Base-by-base conservation (phyloP, 1,140 invertebrate genomes). In the Diabrotica virgifera region DNA sequence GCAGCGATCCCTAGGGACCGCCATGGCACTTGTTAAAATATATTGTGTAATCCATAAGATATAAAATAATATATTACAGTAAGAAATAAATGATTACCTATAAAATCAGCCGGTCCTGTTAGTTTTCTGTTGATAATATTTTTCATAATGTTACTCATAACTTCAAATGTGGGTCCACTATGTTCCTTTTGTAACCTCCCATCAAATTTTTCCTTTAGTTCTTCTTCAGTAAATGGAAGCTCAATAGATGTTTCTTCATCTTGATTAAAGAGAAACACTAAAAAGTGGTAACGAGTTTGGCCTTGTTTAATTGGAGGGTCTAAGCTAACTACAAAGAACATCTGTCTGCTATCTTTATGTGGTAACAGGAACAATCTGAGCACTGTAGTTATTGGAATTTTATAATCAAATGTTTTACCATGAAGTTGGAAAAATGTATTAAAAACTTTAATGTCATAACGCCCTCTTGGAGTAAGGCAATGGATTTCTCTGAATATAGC, bases 371-470 rank as follows among this genome's bases (percentile, higher is more conserved):
- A 99, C 6, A 99, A 79, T 24, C 98, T 86, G 7, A 97, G 82
- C 10, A 99, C 95, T 0, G 96, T 97, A 2, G 93, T 93, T 86
- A 97, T 93, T 0, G 97, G 95, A 72, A 99, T 98, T 82, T 99
- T 99, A 82, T 99, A 99, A 83, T 99, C 97, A 79, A 98, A 99
- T 0, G 98, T 99, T 87, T 99, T 99, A 81, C 98, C 98, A 78
- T 99, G 98, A 59, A 99, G 88, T 83, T 99, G 97, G 76, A 99
- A 93, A 80, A 99, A 99, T 3, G 94, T 90, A 63, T 93, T 91
- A 77, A 97, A 99, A 52, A 99, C 90, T 84, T 99, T 99, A 80
- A 99, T 97, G 78, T 99, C 98, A 78, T 99, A 99, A 67, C 98
- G 95, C 88, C 98, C 98, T 84, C 94, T 95, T 65, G 98, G 98